phyloP scores from a whole-genome alignment of 2,113 vertebrate genomes.

The Amblyopsis rosae region DNA sequence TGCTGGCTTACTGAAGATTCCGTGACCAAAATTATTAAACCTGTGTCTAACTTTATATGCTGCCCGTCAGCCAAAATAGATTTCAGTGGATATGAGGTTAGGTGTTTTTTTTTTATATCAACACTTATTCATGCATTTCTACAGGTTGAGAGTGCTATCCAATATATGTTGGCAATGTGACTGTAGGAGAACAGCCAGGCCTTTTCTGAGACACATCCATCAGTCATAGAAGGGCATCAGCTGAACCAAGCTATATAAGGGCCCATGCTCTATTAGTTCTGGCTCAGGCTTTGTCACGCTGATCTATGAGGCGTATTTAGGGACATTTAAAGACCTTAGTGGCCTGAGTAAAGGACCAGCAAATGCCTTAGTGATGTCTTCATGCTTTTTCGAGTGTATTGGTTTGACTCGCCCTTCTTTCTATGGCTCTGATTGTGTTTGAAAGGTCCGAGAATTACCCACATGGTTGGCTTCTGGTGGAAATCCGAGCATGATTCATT shows the following conservation, averaged over 20 bases:
- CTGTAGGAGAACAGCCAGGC: conserved; percentile 5
- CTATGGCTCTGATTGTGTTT: conserved; percentile 1
- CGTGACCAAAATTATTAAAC: not conserved
- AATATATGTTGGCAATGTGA: conserved; percentile 3
- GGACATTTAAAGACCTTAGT: no score
- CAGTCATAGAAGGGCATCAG: conserved; percentile 28
- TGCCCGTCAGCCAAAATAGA: not conserved
- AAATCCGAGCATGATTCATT: conserved; percentile 7
- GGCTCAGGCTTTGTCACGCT: conserved; percentile 30
- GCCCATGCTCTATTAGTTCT: conserved; percentile 31
- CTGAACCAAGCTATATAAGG: conserved; percentile 26
- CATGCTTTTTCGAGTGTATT: conserved; percentile 8
- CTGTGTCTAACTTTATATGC: not conserved
- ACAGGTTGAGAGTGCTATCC: conserved; percentile 7
- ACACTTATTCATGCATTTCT: conserved; percentile 2
- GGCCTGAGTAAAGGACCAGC: not conserved
- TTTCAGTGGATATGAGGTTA: not conserved
- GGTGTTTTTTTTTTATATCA: not conserved
- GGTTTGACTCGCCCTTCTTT: conserved; percentile 5
- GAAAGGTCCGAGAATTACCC: conserved; percentile 8
- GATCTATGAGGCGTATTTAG: conserved; percentile 47
- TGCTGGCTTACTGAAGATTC: conserved; percentile 5
- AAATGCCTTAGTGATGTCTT: conserved; percentile 12
- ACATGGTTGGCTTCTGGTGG: not conserved
- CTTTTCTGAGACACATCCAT: conserved; percentile 37